Evolutionary conservation across 2,113 vertebrate species (phyloP), one percentile per base, ranked within the genome.

Genomic region (Petaurus breviceps): DNA sequence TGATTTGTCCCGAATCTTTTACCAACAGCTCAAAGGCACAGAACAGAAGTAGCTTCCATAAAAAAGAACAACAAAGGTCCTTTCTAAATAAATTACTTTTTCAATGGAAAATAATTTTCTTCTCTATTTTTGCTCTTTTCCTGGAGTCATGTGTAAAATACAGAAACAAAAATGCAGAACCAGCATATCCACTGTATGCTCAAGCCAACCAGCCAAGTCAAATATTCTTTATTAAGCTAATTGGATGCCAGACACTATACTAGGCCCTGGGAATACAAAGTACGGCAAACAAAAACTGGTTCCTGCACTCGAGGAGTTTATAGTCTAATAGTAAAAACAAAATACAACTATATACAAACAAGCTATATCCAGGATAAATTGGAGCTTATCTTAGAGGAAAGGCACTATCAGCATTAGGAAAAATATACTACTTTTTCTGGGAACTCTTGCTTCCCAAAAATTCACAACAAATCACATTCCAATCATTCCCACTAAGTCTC

Each of bases 81-180:
- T n/a, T 19, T 11, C 43, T 49, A 31, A 92, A 77, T 84, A 68
- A 0, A 24, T n/a, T 49, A 89, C 24, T 91, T 53, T n/a, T 2
- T 51, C 8, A 1, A 19, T 28, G 51, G n/a, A 2, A 10, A 22
- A 89, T 22, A 47, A 14, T 22, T 9, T 51, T 84, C 23, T 61
- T 77, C 19, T 77, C 91, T 89, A 54, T 89, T 95, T 95, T 96
- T 92, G 90, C 90, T 93, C 50, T 46, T 61, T 47, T 54, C 31
- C 90, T 97, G 89, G n/a, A 14, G 92, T 57, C 51, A 57, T 91
- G 23, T 92, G 89, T 94, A 96, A 93, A 95, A 94, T 49, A 92
- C 51, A 91, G 93, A 55, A 55, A 47, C 1, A 37, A 89, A 91
- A 55, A 90, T 95, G 90, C 5, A 91, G 54, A 46, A 92, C 46